phyloP scores from a whole-genome alignment of 2,113 vertebrate species.

The Poeciliopsis prolifica region DNA sequence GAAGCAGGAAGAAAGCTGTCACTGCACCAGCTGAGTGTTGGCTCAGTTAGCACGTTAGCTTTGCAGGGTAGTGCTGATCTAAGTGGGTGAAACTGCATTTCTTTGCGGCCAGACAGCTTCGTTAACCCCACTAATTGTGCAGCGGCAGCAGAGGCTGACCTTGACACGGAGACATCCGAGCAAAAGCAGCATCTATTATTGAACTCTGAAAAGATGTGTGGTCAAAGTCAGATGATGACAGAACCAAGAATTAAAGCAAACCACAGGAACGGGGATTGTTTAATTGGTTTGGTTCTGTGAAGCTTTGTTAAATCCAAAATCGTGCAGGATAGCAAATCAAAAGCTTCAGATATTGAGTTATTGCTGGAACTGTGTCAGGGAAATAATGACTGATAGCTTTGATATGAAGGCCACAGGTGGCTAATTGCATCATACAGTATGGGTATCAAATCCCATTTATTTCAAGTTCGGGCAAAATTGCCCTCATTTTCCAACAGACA shows the following conservation, averaged over 20 bases:
- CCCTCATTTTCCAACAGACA: neutral
- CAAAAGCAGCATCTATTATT: slow-evolving; percentile 33
- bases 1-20: slow-evolving; percentile 49
- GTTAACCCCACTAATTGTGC: slow-evolving; percentile 51
- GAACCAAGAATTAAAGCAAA: slow-evolving; percentile 2
- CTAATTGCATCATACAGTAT: slow-evolving; percentile 5
- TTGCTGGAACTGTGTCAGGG: neutral
- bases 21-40: neutral
- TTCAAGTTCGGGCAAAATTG: neutral
- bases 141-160: slow-evolving; percentile 18
- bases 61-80: slow-evolving; percentile 34
- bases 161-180: slow-evolving; percentile 11
- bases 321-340: neutral
- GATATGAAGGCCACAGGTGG: neutral
- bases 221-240: slow-evolving; percentile 8
- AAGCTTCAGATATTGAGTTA: neutral
- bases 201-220: slow-evolving; percentile 12
- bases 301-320: neutral
- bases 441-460: slow-evolving; percentile 11
- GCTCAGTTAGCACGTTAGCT: slow-evolving; percentile 44
- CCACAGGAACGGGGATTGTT: neutral
- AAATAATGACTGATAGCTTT: neutral
- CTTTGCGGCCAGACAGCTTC: slow-evolving; percentile 31
- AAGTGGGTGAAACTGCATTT: slow-evolving; percentile 10
- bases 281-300: neutral